These are phyloP conservation scores for Erpetoichthys calabaricus DNA, from an alignment of 2,797 vertebrate species.

Conservation along the genomic window DNA sequence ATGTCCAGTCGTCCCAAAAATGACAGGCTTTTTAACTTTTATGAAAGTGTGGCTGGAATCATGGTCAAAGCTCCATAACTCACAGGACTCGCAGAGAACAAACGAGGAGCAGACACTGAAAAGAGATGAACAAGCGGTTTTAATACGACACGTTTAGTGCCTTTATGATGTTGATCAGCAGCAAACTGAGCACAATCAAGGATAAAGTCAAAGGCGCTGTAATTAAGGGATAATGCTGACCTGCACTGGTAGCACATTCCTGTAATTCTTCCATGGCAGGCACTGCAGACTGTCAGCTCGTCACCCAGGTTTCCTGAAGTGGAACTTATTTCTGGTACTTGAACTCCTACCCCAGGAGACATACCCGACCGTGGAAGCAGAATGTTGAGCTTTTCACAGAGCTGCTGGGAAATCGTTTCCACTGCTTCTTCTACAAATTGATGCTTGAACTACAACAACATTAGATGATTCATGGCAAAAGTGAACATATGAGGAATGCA, in stretches of 20 bases:
- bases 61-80: constrained; percentile 71
- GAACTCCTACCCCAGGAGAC: constrained; percentile 25
- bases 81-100: constrained; percentile 72
- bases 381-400: constrained; percentile 73
- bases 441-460: constrained; percentile 68
- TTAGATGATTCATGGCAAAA: too few species aligned
- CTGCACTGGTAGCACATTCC: constrained; percentile 94
- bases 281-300: constrained; percentile 73
- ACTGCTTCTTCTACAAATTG: constrained; percentile 90
- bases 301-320: constrained; percentile 48
- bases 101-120: constrained; percentile 77
- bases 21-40: constrained; percentile 69
- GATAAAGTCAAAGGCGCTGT: constrained; percentile 1
- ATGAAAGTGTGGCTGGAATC: constrained; percentile 75
- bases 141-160: too few species aligned
- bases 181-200: not conserved
- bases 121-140: not conserved
- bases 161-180: not conserved
- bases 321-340: constrained; percentile 32
- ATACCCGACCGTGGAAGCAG: constrained; percentile 42
- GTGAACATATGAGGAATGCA: too few species aligned
- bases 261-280: constrained; percentile 68
- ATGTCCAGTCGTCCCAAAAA: constrained; percentile 11
- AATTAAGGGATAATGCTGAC: constrained; percentile 30
- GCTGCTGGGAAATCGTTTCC: constrained; percentile 79